Percentiles rank a stretch among this genome's conserved stretches.
Conservation (phyloP, 2,113 vertebrate genomes). For the Ammodytes dubius region DNA sequence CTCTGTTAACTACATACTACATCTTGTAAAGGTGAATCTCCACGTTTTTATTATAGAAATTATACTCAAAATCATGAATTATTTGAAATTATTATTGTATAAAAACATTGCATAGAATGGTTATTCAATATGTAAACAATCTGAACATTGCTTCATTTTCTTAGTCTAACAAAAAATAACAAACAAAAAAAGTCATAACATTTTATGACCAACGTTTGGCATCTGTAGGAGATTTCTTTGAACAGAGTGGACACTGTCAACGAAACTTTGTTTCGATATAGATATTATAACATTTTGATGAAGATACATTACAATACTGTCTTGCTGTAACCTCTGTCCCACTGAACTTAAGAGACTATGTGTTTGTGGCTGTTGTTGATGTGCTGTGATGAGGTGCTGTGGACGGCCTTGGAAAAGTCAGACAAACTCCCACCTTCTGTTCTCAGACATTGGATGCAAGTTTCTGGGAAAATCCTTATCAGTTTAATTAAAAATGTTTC, state of each 20-base stretch:
- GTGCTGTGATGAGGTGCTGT: too few species aligned
- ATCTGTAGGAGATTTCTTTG: slow-evolving; percentile 8
- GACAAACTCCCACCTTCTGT: too few species aligned
- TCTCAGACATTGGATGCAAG: too few species aligned
- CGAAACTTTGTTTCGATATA: too few species aligned
- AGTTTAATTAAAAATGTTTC: too few species aligned
- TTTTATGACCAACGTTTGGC: slow-evolving; percentile 13
- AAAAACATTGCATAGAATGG: slow-evolving; percentile 46
- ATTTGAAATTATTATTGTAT: slow-evolving; percentile 17
- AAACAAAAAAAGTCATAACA: slow-evolving; percentile 8
- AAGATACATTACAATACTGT: too few species aligned
- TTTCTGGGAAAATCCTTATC: too few species aligned
- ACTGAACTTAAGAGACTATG: too few species aligned
- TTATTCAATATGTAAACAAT: slow-evolving; percentile 41
- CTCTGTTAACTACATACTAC: slow-evolving; percentile 6
- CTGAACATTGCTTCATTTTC: slow-evolving; percentile 18
- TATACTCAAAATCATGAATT: slow-evolving; percentile 22
- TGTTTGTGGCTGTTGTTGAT: too few species aligned
- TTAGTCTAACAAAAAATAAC: not conserved
- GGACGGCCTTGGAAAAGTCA: too few species aligned
- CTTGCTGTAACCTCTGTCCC: too few species aligned
- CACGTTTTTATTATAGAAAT: slow-evolving; percentile 8
- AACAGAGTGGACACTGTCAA: not conserved
- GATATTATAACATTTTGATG: too few species aligned
- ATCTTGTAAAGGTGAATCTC: slow-evolving; percentile 25